Conservation (phyloP, 2,888 invertebrate species). For the Xylota segnis region DNA sequence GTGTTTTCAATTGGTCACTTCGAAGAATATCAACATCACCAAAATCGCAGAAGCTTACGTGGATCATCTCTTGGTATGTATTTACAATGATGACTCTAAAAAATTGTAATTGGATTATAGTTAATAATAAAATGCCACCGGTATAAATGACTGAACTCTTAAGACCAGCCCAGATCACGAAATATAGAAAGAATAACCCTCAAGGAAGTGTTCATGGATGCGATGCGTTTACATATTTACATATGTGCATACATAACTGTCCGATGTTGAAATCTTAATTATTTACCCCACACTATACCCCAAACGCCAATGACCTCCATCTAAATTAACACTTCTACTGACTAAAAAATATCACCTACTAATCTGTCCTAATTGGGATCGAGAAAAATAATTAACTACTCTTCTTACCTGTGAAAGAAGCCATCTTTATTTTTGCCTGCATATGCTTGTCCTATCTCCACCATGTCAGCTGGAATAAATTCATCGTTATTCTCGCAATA, state of each 20-base stretch:
- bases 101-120: not conserved
- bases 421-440: conserved; percentile 88
- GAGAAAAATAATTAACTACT: not conserved
- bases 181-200: not conserved
- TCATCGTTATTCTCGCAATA: conserved; percentile 86
- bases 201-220: no score
- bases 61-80: conserved; percentile 86
- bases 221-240: no score
- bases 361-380: no score
- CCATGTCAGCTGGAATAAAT: conserved; percentile 85
- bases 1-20: conserved; percentile 86
- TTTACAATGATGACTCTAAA: conserved; percentile 86
- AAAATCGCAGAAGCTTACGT: conserved; percentile 88
- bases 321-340: no score
- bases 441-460: conserved; percentile 88
- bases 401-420: conserved; percentile 90
- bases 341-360: no score
- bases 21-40: conserved; percentile 87
- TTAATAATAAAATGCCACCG: not conserved
- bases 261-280: no score
- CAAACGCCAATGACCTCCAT: no score
- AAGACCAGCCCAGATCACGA: no score
- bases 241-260: no score
- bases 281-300: no score
- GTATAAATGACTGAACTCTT: not conserved